phyloP scores from a whole-genome alignment of 1,140 invertebrate species.

The Megathymus violae region DNA sequence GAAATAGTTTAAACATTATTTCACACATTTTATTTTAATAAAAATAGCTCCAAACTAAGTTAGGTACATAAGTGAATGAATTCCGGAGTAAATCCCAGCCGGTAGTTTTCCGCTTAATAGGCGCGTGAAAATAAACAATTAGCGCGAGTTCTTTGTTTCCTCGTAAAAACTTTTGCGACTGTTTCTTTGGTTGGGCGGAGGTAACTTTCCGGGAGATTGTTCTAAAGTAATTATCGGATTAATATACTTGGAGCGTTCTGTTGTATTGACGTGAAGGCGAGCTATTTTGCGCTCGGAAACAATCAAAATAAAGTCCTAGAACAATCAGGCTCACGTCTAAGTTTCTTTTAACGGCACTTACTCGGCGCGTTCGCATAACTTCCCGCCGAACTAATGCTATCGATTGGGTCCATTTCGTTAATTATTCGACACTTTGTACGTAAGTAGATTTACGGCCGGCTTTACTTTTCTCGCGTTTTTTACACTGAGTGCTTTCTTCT shows the following conservation, averaged over 20 bases:
- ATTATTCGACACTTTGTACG: conserved; percentile 83
- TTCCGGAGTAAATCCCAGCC: conserved; percentile 32
- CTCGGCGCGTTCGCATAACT: conserved; percentile 74
- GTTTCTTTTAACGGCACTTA: conserved; percentile 83
- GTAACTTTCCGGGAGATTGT: conserved; percentile 78
- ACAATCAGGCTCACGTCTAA: conserved; percentile 80
- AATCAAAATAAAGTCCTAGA: conserved; percentile 80
- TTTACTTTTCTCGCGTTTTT: conserved; percentile 64
- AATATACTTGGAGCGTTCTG: conserved; percentile 75
- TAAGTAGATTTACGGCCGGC: conserved; percentile 81
- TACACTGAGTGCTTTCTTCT: conserved; percentile 45
- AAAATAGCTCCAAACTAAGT: neutral
- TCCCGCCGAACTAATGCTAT: conserved; percentile 77
- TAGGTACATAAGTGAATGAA: conserved; percentile 17
- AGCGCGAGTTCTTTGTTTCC: conserved; percentile 59
- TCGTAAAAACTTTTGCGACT: conserved; percentile 64
- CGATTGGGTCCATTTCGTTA: conserved; percentile 82
- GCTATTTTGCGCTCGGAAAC: conserved; percentile 76
- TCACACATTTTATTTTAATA: neutral
- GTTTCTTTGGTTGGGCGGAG: conserved; percentile 59
- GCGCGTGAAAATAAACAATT: conserved; percentile 65
- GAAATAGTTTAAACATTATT: neutral
- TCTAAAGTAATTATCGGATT: conserved; percentile 82
- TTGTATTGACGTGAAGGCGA: conserved; percentile 72
- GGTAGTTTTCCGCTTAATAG: conserved; percentile 45